Evolutionary conservation across 2,888 invertebrate species (phyloP).

Genomic region (Halictus ligatus): DNA sequence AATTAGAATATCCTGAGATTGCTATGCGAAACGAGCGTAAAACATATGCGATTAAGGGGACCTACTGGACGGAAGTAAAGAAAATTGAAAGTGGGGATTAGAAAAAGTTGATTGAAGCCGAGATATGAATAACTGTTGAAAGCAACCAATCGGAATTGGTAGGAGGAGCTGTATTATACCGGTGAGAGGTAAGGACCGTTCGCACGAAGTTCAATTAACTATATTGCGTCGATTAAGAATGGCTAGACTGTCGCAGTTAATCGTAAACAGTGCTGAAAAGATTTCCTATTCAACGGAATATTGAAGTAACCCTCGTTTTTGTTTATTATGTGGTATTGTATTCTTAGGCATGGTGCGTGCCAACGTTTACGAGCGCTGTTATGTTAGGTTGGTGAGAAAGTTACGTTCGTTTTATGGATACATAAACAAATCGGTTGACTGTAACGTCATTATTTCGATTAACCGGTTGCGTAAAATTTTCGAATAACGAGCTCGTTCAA

Average conservation of each 20-base stretch:
- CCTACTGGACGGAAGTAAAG: not conserved
- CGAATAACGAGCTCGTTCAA: not conserved
- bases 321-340: not conserved
- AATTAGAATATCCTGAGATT: not conserved
- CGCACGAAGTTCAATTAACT: not conserved
- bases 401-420: not conserved
- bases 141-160: not conserved
- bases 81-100: not conserved
- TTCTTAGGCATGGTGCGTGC: not conserved
- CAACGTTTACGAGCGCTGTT: not conserved
- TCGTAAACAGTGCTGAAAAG: not conserved
- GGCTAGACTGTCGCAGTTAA: not conserved
- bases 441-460: not conserved
- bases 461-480: not conserved
- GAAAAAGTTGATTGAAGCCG: not conserved
- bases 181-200: not conserved
- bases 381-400: not conserved
- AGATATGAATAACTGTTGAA: not conserved
- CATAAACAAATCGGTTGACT: not conserved
- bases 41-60: not conserved
- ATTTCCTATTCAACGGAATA: not conserved
- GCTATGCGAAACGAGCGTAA: not conserved
- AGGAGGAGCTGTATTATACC: not conserved
- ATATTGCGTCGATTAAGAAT: not conserved
- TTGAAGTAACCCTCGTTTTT: not conserved